Evolutionary conservation across 2,113 vertebrate genomes (phyloP), one percentile per base, ranked within the genome.

Genomic region (Pelobates fuscus): DNA sequence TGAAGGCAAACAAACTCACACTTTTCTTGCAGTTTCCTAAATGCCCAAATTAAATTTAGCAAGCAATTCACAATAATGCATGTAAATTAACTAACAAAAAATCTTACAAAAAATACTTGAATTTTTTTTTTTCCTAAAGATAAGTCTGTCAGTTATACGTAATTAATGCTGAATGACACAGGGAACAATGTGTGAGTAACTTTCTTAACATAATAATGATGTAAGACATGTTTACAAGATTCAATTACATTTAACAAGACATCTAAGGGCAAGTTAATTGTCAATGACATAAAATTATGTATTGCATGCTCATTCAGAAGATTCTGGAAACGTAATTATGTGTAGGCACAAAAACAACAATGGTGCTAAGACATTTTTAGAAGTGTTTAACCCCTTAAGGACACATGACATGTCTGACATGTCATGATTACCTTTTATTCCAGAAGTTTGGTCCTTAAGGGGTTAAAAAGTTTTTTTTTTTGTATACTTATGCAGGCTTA

Each of bases 61-160:
- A 64, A 67, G 77, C 82, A 85, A 85, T 79, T 55, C 77, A 82
- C 52, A 74, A 74, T 52, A 74, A 84, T 78, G 84, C 80, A 81
- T 86, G 84, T 85, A 86, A 87, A 89, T 88, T 86, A 87, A 86
- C 81, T 86, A 87, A 81, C 84, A 82, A 86, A 85, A 86, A 83
- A 83, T 88, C 85, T 85, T 85, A 86, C 78, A 86, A 88, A 86
- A 83, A 81, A 79, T 81, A 79, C 81, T 85, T 86, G 87, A n/a
- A n/a, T n/a, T 84, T 79, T 82, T 81, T 81, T 79, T 81, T 85
- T 81, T 86, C 81, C 80, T 82, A 83, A 74, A 85, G 80, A 85
- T 83, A 85, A 86, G 84, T 83, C 81, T 80, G 69, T 52, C 75
- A 74, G 61, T 49, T 63, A 86, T 82, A 81, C 83, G 57, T 82